Evolutionary conservation across 2,797 vertebrate genomes (phyloP).

Genomic region (Sebastolobus alascanus): DNA sequence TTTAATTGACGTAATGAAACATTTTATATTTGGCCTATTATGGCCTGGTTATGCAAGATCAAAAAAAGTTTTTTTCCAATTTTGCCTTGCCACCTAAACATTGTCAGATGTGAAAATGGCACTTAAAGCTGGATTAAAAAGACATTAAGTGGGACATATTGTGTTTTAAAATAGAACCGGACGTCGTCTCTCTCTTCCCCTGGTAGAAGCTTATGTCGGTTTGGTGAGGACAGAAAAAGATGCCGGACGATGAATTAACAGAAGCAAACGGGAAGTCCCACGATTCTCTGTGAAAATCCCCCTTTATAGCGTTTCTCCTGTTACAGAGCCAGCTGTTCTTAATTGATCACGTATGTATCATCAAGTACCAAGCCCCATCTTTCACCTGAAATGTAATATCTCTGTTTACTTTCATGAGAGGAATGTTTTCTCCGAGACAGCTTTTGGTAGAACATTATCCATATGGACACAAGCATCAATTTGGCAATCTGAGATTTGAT

Average conservation of each 20-base stretch:
- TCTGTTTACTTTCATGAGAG: background rate
- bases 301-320: background rate
- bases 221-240: slow-evolving; percentile 9
- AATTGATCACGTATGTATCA: slow-evolving; percentile 1
- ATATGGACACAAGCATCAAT: slow-evolving; percentile 6
- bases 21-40: background rate
- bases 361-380: background rate
- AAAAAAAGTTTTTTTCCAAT: background rate
- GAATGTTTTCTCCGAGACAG: background rate
- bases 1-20: background rate
- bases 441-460: slow-evolving; percentile 1
- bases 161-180: slow-evolving; percentile 6
- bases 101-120: background rate
- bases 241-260: background rate
- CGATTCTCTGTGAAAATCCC: background rate
- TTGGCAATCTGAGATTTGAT: slow-evolving; percentile 12
- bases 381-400: background rate
- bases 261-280: background rate
- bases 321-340: slow-evolving; percentile 4
- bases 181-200: background rate
- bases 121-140: slow-evolving; percentile 4
- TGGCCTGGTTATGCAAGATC: background rate
- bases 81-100: background rate
- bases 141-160: background rate
- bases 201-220: background rate